Evolutionary conservation across 2,888 invertebrate species (phyloP), one percentile per base, ranked within the genome.

Genomic region (Plemyria rubiginata): DNA sequence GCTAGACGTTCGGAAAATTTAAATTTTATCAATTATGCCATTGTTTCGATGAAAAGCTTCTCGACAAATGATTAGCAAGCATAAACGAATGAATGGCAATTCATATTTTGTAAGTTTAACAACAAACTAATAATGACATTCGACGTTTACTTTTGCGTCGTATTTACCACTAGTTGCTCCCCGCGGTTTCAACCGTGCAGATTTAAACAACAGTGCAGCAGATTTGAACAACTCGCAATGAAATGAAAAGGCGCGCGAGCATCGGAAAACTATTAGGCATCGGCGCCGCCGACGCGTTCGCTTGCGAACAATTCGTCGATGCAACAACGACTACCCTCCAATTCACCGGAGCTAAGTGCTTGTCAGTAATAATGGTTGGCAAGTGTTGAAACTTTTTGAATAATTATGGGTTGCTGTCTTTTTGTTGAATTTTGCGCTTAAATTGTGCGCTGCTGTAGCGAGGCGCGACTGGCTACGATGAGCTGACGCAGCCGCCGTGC

Each of bases 181-280:
- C n/a, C n/a, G n/a, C n/a, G n/a, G n/a, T n/a, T n/a, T n/a, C n/a
- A n/a, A n/a, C n/a, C n/a, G n/a, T n/a, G n/a, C n/a, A n/a, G n/a
- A n/a, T n/a, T n/a, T n/a, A n/a, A n/a, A n/a, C n/a, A n/a, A n/a
- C n/a, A n/a, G n/a, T n/a, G n/a, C n/a, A n/a, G n/a, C n/a, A n/a
- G n/a, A n/a, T n/a, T n/a, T n/a, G n/a, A 8, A 11, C 41, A 15
- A 60, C 22, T 32, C 22, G 68, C 72, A 72, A 77, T 78, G 68
- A 71, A 74, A 78, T 75, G 72, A 73, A 71, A 74, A 69, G 67
- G 70, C 67, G 63, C 60, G 54, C 65, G 62, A 70, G 69, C 70
- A 76, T 77, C 68, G 77, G 71, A 73, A 75, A 76, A 78, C 76
- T 74, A 75, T 74, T 71, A 70, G 63, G 69, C 72, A 70, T 58